Percentiles rank a stretch among this genome's conserved stretches.
These are phyloP conservation scores for Ctenodactylus gundi DNA, from an alignment of 2,113 vertebrate species.

Conservation along the genomic window DNA sequence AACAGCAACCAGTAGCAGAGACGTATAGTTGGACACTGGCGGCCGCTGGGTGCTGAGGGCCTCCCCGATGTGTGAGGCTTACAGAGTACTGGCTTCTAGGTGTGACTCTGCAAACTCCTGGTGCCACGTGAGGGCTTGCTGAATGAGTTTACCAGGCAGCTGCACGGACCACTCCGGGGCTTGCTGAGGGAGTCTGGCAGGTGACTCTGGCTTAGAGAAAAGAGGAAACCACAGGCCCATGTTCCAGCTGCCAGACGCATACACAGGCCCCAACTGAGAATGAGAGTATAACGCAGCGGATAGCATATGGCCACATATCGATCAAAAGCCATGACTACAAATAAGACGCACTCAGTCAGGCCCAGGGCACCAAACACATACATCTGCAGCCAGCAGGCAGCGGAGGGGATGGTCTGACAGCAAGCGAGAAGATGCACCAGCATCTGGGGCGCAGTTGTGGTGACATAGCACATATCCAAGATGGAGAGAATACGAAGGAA, in stretches of 20 bases:
- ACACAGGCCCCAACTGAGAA: slow-evolving; percentile 53
- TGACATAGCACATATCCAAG: slow-evolving; percentile 35
- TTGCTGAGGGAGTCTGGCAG: not conserved
- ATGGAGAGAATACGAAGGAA: slow-evolving; percentile 62
- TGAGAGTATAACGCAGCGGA: slow-evolving; percentile 55
- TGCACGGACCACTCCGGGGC: too few relatives aligned
- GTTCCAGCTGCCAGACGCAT: not conserved
- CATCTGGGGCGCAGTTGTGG: slow-evolving; percentile 55
- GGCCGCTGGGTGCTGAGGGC: not conserved
- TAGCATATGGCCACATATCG: slow-evolving; percentile 70
- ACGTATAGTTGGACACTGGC: not conserved
- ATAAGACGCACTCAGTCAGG: slow-evolving; percentile 29
- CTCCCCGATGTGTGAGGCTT: not conserved
- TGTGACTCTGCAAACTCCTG: not conserved
- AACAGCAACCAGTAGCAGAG: not conserved
- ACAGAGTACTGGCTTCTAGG: not conserved
- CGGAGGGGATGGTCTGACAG: slow-evolving; percentile 62
- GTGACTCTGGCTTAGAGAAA: slow-evolving; percentile 19
- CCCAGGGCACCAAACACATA: slow-evolving; percentile 13
- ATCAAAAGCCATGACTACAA: slow-evolving; percentile 71
- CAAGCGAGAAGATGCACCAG: slow-evolving; percentile 35
- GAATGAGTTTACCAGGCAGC: not conserved
- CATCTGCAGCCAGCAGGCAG: slow-evolving; percentile 63
- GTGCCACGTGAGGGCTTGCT: not conserved
- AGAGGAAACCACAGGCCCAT: slow-evolving; percentile 44